These are phyloP conservation scores for Cyphomyrmex costatus DNA, from an alignment of 1,140 invertebrate species.

Conservation along the genomic window DNA sequence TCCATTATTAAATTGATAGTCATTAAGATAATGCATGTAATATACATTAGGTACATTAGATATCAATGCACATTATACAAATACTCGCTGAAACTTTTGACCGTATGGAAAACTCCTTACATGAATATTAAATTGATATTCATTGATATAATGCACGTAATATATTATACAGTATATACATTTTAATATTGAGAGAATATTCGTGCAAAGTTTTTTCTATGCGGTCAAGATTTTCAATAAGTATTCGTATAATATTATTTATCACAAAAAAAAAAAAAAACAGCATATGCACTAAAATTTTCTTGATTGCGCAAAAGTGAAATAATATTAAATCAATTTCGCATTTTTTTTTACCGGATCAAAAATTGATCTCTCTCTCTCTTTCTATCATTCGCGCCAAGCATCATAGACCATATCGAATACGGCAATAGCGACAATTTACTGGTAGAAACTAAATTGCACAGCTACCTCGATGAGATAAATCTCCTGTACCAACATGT, in stretches of 20 bases:
- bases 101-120: too few relatives aligned
- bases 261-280: background rate
- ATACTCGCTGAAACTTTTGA: too few relatives aligned
- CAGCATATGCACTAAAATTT: background rate
- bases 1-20: too few relatives aligned
- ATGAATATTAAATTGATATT: too few relatives aligned
- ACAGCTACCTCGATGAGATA: conserved; percentile 61
- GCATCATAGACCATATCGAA: conserved; percentile 71
- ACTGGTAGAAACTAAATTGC: conserved; percentile 72
- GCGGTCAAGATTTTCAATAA: background rate
- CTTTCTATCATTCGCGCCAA: conserved; percentile 27
- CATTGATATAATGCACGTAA: too few relatives aligned
- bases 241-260: background rate
- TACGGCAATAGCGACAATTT: conserved; percentile 71
- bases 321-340: conserved; percentile 69
- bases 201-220: background rate
- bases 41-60: background rate
- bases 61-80: background rate
- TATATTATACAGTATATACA: too few relatives aligned
- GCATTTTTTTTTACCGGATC: conserved; percentile 32
- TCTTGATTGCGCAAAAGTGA: background rate
- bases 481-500: conserved; percentile 70
- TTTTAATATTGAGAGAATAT: conserved; percentile 22
- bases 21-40: too few relatives aligned
- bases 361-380: background rate